Percentiles rank a stretch among this genome's conserved stretches.
phyloP scores from a whole-genome alignment of 2,113 vertebrate species.

The Phyllopteryx taeniolatus region DNA sequence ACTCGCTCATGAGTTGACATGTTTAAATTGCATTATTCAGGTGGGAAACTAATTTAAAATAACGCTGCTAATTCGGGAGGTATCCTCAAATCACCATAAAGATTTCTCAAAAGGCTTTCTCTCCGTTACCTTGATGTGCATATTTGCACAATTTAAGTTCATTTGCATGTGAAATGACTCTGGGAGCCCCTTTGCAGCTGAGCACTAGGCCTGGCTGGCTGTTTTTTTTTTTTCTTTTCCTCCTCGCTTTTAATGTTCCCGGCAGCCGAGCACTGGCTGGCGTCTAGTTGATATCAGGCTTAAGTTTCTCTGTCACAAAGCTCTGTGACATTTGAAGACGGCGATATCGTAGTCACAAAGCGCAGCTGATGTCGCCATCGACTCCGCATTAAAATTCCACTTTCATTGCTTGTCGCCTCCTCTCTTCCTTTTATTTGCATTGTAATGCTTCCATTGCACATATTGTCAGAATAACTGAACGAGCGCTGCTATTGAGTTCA shows the following conservation, averaged over 20 bases:
- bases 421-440: slow-evolving; percentile 1
- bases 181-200: slow-evolving; percentile 25
- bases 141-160: slow-evolving; percentile 40
- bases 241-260: slow-evolving; percentile 39
- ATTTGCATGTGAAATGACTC: slow-evolving; percentile 48
- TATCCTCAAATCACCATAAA: slow-evolving; percentile 17
- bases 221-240: slow-evolving; percentile 14
- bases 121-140: slow-evolving; percentile 22
- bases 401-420: slow-evolving; percentile 33
- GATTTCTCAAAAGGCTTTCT: slow-evolving; percentile 26
- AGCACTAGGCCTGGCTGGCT: slow-evolving; percentile 22
- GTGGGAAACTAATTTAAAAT: background rate
- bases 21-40: slow-evolving; percentile 9
- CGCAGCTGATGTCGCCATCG: slow-evolving; percentile 50
- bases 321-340: slow-evolving; percentile 54
- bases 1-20: background rate
- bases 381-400: slow-evolving; percentile 41
- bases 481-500: slow-evolving; percentile 2
- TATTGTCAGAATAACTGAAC: slow-evolving; percentile 20
- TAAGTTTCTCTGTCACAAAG: slow-evolving; percentile 46
- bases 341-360: slow-evolving; percentile 55
- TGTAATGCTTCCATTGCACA: slow-evolving; percentile 1
- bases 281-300: slow-evolving; percentile 54
- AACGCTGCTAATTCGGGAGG: slow-evolving; percentile 13
- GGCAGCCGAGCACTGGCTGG: slow-evolving; percentile 44